These are phyloP conservation scores for Semicossyphus pulcher DNA, from an alignment of 2,113 vertebrate genomes.

Conservation along the genomic window DNA sequence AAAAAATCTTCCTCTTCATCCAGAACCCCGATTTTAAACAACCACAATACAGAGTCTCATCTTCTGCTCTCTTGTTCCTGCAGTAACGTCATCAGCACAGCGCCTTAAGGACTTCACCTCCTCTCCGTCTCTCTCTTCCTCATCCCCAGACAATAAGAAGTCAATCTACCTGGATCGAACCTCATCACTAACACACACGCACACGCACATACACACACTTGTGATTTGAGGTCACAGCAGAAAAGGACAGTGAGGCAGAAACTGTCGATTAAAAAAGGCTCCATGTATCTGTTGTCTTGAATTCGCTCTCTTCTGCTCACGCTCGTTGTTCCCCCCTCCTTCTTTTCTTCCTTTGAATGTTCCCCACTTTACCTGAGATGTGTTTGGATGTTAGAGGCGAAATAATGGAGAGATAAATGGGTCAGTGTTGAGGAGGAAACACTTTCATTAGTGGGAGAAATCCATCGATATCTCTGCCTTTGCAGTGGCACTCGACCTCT, in stretches of 20 bases:
- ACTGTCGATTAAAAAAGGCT: not conserved
- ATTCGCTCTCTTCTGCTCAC: too few relatives aligned
- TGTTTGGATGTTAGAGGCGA: not conserved
- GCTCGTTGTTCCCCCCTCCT: not conserved
- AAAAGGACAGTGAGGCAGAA: constrained; percentile 25
- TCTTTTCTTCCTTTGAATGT: not conserved
- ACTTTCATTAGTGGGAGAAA: constrained; percentile 1
- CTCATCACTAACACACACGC: constrained; percentile 22
- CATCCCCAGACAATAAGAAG: constrained; percentile 31
- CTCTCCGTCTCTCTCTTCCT: not conserved
- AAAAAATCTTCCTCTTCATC: too few relatives aligned
- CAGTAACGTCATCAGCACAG: not conserved
- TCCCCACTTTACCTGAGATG: not conserved
- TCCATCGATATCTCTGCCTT: constrained; percentile 5
- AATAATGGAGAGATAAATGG: not conserved
- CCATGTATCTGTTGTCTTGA: not conserved
- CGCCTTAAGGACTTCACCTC: not conserved
- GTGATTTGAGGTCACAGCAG: constrained; percentile 14
- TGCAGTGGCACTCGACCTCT: constrained; percentile 5
- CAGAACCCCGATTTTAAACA: too few relatives aligned
- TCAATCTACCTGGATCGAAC: constrained; percentile 35
- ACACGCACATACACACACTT: constrained; percentile 16
- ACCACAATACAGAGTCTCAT: not conserved
- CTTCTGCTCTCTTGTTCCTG: not conserved
- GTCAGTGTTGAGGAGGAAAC: not conserved